Evolutionary conservation across 2,888 invertebrate species (phyloP), one percentile per base, ranked within the genome.

Genomic region (Chorisops tibialis): DNA sequence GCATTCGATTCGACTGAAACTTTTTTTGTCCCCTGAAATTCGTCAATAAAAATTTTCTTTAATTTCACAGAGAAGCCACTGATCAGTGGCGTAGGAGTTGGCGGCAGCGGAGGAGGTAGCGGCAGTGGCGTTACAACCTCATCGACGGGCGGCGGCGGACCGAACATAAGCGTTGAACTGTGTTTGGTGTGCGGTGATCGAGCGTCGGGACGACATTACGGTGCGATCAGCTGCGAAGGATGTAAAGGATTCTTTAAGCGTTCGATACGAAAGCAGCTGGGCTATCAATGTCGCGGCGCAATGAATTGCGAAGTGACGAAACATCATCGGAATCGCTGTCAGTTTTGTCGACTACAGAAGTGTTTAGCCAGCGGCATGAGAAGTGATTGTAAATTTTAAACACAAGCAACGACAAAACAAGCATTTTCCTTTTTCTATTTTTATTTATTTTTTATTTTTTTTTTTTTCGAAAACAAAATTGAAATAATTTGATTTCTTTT

Each of bases 231-330:
- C 71, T 93, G 92, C 77, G 92, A 92, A 82, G 96, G 97, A 3
- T 98, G 97, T 79, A 98, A 98, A 79, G 96, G 96, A 0, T 98
- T 98, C 81, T 98, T 98, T 80, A 98, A 98, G 79, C 84, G 98
- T 1, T 96, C 95, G 19, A 97, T 98, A 70, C 86, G 98, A 61
- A 98, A 98, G 80, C 94, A 96, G 79, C 82, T 96, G 58, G 97
- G 96, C 49, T 98, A 99, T 80, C 93, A 95, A 69, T 98, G 98
- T 74, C 85, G 98, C 3, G 96, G 97, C 61, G 89, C 87, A 71
- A 95, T 95, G 83, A 94, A 94, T 80, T 98, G 98, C 75, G 96
- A 96, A 79, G 96, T 98, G 67, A 98, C 96, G 61, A 99, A 99
- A 79, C 96, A 98, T 75, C 97, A 98, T 77, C 86, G 98, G 65